These are phyloP conservation scores for Pteropus alecto DNA, from an alignment of 2,113 vertebrate species.

Conservation along the genomic window DNA sequence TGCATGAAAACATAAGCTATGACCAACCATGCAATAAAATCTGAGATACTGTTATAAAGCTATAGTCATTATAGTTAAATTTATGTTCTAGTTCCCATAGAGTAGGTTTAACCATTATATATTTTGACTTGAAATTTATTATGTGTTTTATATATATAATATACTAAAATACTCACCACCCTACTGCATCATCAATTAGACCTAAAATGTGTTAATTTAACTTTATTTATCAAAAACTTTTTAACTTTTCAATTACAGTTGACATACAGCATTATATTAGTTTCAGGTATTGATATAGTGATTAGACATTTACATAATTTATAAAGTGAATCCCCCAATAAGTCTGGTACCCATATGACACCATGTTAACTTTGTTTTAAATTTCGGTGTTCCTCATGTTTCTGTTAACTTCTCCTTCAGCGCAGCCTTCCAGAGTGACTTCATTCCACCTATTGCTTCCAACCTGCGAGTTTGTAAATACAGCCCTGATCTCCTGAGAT, in stretches of 20 bases:
- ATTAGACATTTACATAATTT: neutral
- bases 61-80: neutral
- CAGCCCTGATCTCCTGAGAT: neutral
- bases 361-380: neutral
- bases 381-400: neutral
- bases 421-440: neutral
- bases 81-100: neutral
- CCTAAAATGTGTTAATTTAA: neutral
- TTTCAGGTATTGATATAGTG: neutral
- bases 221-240: neutral
- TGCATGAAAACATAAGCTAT: neutral
- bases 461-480: neutral
- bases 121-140: slow-evolving; percentile 7
- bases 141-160: neutral
- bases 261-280: neutral
- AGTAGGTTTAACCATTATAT: neutral
- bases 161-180: neutral
- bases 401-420: neutral
- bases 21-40: neutral
- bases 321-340: neutral
- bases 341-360: neutral
- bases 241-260: neutral
- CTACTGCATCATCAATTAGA: neutral
- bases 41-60: neutral
- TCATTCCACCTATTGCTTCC: neutral